Base-by-base conservation (phyloP, 2,113 vertebrate species). In the Scartelaos histophorus region DNA sequence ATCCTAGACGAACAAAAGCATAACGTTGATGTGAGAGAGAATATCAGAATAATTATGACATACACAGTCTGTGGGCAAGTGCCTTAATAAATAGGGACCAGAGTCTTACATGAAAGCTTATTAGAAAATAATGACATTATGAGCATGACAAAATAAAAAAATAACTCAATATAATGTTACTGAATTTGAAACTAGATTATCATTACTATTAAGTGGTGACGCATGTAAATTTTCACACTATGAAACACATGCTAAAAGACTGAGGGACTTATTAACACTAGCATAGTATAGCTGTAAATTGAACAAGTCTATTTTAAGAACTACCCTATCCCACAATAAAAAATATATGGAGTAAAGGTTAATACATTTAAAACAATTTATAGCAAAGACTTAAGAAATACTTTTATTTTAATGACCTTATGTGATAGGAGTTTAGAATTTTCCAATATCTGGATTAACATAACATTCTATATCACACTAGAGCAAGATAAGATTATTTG, bases 1-100 rank as follows among this genome's bases (percentile, higher is more conserved):
- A 85, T 95, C 95, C 96, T 96, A 69, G 66, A 76, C 6, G 35
- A 58, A 82, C n/a, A 72, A 15, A 71, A 9, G 62, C 15, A 46
- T 24, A 57, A 21, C 38, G 51, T 47, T 65, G 25, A 13, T 68
- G 66, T 67, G 17, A 16, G 46, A 60, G 57, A 34, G 45, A 21
- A 54, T 69, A 21, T 22, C 51, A 69, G n/a, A 79, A 78, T 34
- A 75, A 76, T 86, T 83, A 80, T 46, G 69, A 76, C 82, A 77
- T 47, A 12, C 12, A 76, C 68, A 76, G 71, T 79, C 75, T 87
- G 68, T 66, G 76, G 85, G 78, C 34, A 84, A 66, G 80, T 75
- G 78, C 78, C 78, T 69, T 66, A 75, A 71, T 69, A 72, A 66
- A 15, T 58, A 57, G 29, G 62, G 71, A 76, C 80, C 51, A 21